These are phyloP conservation scores for Crioceris asparagi DNA, from an alignment of 2,888 invertebrate species.

Conservation along the genomic window DNA sequence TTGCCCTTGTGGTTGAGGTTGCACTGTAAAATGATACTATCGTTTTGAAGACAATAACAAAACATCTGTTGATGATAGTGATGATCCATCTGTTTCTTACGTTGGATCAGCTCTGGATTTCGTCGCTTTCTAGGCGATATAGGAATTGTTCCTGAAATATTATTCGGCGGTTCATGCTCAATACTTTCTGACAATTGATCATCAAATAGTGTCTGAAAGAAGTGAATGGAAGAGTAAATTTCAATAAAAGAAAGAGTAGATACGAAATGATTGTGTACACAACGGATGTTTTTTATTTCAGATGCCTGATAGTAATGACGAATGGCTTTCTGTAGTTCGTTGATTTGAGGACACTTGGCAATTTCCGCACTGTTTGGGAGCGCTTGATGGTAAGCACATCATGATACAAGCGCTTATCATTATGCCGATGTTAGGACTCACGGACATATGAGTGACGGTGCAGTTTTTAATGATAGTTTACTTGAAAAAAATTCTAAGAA, in stretches of 20 bases:
- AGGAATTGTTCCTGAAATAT: too few species aligned
- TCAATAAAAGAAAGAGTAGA: background rate
- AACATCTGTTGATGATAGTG: too few species aligned
- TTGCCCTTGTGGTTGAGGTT: too few species aligned
- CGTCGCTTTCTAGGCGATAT: too few species aligned
- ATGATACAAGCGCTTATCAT: conserved; percentile 21
- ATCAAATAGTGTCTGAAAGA: too few species aligned
- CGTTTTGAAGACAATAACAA: too few species aligned
- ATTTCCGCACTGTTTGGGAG: conserved; percentile 21
- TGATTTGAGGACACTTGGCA: conserved; percentile 23
- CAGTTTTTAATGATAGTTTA: conserved; percentile 9
- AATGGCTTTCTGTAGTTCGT: conserved; percentile 21
- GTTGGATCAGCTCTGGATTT: too few species aligned
- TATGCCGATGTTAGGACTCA: conserved; percentile 24
- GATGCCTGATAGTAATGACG: conserved; percentile 15
- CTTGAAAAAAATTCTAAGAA: conserved; percentile 15
- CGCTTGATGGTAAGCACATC: conserved; percentile 21
- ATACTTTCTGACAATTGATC: too few species aligned
- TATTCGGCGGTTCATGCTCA: too few species aligned
- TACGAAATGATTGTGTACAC: background rate
- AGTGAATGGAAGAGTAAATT: too few species aligned
- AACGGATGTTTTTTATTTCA: conserved; percentile 10
- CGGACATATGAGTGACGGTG: conserved; percentile 20
- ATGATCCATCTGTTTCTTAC: too few species aligned
- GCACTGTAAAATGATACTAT: too few species aligned